Base-by-base conservation (phyloP, 2,888 invertebrate genomes). In the Dicyrtoma fusca region DNA sequence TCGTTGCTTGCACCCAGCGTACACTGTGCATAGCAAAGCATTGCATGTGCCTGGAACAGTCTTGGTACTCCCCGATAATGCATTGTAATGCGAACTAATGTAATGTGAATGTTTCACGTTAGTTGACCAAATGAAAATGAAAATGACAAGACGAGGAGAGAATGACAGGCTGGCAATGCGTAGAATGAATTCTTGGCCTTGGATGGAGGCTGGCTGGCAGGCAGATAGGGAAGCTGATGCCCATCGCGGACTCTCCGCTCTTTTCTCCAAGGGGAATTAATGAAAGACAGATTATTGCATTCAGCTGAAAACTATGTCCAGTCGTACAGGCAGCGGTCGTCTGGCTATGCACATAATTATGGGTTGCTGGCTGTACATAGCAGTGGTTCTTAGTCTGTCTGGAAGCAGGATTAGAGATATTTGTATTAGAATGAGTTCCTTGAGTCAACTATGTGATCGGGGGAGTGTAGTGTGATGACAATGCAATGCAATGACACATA, bases 201-300 rank as follows among this genome's bases (percentile, higher is more conserved):
- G 61, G 53, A 53, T 53, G 53, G 34, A 34, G 34, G 3, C n/a
- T 53, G 53, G 17, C 26, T 42, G 34, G 61, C n/a, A 34, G 34
- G 34, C 34, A 34, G 34, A 34, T 34, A 34, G 34, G 34, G 34
- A 34, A 8, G 34, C 34, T 34, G 34, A 34, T 5, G 34, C 3
- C 34, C 34, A 8, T 34, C 34, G 34, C 8, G 34, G 8, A 34
- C 8, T 3, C 34, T 34, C n/a, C n/a, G n/a, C n/a, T n/a, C n/a
- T n/a, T n/a, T n/a, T n/a, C 34, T 34, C n/a, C 19, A 53, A 71
- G 71, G 75, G 73, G 66, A 69, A 73, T 75, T 75, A 75, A 75
- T 75, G 75, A 75, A 75, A 75, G 73, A 71, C 57, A 73, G 71
- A 75, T 73, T 75, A 75, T 74, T 72, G 65, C 65, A 59, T 65